A percentile compares a stretch with the other conserved stretches of the same genome.
Conservation (phyloP, 1,140 invertebrate genomes). For the Rhizoglyphus robini region DNA sequence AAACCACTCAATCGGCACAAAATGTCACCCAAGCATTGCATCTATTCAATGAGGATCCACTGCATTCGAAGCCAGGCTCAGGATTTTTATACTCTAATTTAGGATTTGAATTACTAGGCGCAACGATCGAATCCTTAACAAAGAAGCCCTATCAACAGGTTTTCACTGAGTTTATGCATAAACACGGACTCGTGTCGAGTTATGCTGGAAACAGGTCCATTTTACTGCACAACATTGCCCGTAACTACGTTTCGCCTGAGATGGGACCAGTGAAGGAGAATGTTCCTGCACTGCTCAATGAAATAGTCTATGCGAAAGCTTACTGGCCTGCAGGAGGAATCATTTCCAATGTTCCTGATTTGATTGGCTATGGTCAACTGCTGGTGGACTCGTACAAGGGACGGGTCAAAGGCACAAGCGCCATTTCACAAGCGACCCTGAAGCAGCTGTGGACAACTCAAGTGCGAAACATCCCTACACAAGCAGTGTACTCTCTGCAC, state of each 20-base stretch:
- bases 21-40: neutral
- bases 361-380: neutral
- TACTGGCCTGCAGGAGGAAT: conserved; percentile 12
- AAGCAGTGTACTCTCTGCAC: too few species aligned
- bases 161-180: neutral
- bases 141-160: neutral
- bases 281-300: neutral
- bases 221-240: neutral
- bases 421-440: neutral
- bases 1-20: neutral
- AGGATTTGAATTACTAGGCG: neutral
- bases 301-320: neutral
- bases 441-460: neutral
- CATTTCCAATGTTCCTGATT: conserved; percentile 9
- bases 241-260: neutral
- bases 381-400: neutral
- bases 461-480: too few species aligned
- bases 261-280: neutral
- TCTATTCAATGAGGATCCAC: neutral
- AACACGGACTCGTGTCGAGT: neutral
- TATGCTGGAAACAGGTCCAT: neutral
- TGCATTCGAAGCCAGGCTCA: neutral
- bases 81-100: neutral
- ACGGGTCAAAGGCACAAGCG: neutral
- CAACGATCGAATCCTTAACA: neutral